A percentile compares a stretch with the other conserved stretches of the same genome.
These are phyloP conservation scores for Ceratoteleas bidentatus DNA, from an alignment of 1,140 invertebrate genomes.

Conservation along the genomic window DNA sequence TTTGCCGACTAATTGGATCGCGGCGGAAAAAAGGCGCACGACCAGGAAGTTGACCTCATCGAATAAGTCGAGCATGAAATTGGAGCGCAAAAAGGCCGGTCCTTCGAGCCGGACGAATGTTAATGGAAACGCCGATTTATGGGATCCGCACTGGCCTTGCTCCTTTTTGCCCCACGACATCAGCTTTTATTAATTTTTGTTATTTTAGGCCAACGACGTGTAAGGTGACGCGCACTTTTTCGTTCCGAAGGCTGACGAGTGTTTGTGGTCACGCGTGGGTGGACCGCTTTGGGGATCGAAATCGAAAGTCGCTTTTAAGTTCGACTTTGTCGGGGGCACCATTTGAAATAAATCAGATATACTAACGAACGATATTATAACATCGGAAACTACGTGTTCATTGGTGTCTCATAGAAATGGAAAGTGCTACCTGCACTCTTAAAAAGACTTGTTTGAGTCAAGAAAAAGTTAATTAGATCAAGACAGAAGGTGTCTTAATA, in stretches of 20 bases:
- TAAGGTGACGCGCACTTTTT: slow-evolving; percentile 35
- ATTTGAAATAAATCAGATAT: no score
- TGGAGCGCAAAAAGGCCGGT: slow-evolving; percentile 56
- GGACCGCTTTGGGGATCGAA: slow-evolving; percentile 13
- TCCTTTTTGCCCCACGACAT: slow-evolving; percentile 35
- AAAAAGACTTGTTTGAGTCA: no score
- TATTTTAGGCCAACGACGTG: slow-evolving; percentile 15
- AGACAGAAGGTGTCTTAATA: no score
- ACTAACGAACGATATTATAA: no score
- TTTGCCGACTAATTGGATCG: slow-evolving; percentile 67
- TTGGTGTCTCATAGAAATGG: no score
- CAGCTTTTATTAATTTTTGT: slow-evolving; percentile 40
- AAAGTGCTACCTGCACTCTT: no score
- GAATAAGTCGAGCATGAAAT: slow-evolving; percentile 62
- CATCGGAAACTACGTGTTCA: no score
- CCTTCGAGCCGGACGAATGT: slow-evolving; percentile 40
- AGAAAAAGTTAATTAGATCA: no score
- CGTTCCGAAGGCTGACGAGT: slow-evolving; percentile 7
- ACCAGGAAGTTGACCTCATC: slow-evolving; percentile 62
- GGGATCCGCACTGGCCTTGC: slow-evolving; percentile 38
- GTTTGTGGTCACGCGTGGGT: slow-evolving; percentile 13
- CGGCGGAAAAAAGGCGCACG: slow-evolving; percentile 34
- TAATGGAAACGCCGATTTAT: slow-evolving; percentile 60
- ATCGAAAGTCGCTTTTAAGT: slow-evolving; percentile 19
- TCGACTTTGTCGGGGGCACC: neutral